Conservation (phyloP, 1,140 invertebrate genomes). For the Teleopsis dalmanni region DNA sequence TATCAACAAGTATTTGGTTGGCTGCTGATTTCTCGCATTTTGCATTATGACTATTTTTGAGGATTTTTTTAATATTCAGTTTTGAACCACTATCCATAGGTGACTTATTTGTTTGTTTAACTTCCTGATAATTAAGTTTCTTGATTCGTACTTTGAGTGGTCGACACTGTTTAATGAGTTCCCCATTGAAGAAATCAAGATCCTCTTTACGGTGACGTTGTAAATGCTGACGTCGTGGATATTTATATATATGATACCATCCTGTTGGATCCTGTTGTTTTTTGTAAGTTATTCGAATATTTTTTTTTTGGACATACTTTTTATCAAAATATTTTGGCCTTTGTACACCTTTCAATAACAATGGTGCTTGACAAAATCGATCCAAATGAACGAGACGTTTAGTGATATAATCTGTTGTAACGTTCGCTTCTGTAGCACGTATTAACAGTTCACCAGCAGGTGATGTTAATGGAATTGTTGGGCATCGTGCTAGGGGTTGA, state of each 20-base stretch:
- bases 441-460: constrained; percentile 49
- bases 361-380: constrained; percentile 47
- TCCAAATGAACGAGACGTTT: constrained; percentile 50
- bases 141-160: constrained; percentile 46
- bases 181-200: constrained; percentile 36
- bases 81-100: too few species aligned
- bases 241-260: constrained; percentile 48
- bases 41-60: too few species aligned
- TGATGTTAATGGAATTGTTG: constrained; percentile 51
- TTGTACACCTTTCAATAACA: constrained; percentile 30
- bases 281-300: constrained; percentile 47
- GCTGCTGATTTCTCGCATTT: too few species aligned
- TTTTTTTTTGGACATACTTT: constrained; percentile 34
- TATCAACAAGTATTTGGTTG: too few species aligned
- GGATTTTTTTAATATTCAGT: too few species aligned
- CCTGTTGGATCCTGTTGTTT: constrained; percentile 35
- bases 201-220: constrained; percentile 30
- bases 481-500: constrained; percentile 46
- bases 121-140: constrained; percentile 24
- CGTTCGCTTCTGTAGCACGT: constrained; percentile 47
- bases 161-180: constrained; percentile 41
- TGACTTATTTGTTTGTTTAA: too few species aligned
- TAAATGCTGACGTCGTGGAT: constrained; percentile 40
- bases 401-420: constrained; percentile 47
- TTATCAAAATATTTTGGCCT: constrained; percentile 48